These are phyloP conservation scores for Lucilia cuprina DNA, from an alignment of 1,140 invertebrate genomes.

Conservation along the genomic window DNA sequence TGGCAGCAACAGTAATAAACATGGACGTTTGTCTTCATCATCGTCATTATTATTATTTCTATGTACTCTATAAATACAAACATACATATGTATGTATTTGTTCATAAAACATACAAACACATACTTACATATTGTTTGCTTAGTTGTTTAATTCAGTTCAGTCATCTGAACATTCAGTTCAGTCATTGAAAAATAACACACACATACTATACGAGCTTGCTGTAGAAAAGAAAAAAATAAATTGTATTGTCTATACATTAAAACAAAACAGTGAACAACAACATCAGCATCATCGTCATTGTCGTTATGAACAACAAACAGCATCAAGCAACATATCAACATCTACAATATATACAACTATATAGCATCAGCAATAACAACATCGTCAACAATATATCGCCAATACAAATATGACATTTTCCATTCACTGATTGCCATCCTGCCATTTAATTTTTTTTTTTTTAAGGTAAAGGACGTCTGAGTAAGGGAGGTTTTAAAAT, in stretches of 20 bases:
- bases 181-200: neutral
- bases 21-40: neutral
- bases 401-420: neutral
- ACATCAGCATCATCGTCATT: too few relatives aligned
- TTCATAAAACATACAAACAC: too few relatives aligned
- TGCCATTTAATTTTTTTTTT: neutral
- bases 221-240: neutral
- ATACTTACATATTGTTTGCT: neutral
- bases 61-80: too few relatives aligned
- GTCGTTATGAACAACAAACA: neutral
- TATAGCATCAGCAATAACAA: neutral
- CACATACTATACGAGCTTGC: too few relatives aligned
- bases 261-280: neutral
- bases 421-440: conserved; percentile 1
- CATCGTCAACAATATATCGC: neutral
- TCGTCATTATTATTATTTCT: neutral
- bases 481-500: neutral
- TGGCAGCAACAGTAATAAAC: neutral
- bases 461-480: neutral
- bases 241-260: neutral
- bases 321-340: neutral
- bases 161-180: conserved; percentile 8
- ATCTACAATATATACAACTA: neutral
- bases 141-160: neutral
- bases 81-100: too few relatives aligned